A percentile compares a stretch with the other conserved stretches of the same genome.
Conservation (phyloP, 1,140 invertebrate species). For the Bombus polaris region DNA sequence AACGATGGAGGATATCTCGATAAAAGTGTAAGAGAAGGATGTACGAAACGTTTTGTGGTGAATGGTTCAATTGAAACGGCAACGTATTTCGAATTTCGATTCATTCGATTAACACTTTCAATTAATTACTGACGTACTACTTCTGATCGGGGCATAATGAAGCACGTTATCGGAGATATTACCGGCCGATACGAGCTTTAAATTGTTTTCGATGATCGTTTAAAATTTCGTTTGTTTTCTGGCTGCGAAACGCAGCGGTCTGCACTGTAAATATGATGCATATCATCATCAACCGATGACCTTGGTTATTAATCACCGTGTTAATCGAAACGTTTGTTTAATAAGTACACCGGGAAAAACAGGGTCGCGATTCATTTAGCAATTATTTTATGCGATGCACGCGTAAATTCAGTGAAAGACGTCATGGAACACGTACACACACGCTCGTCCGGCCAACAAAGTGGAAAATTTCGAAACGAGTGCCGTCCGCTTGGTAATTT, state of each 20-base stretch:
- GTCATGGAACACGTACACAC: conserved; percentile 21
- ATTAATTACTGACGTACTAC: conserved; percentile 45
- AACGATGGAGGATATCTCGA: neutral
- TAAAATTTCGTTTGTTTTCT: conserved; percentile 49
- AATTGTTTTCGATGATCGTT: conserved; percentile 57
- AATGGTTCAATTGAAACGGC: conserved; percentile 17
- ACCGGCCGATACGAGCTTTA: conserved; percentile 30
- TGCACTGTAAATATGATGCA: conserved; percentile 45
- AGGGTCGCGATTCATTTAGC: conserved; percentile 67
- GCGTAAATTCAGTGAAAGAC: conserved; percentile 42
- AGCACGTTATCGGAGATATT: conserved; percentile 45
- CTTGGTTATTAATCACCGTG: conserved; percentile 69
- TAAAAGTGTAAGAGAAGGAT: neutral
- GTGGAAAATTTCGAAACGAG: conserved; percentile 53
- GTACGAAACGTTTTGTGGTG: neutral
- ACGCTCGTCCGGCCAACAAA: conserved; percentile 43
- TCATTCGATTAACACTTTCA: conserved; percentile 47
- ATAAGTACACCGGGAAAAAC: conserved; percentile 68
- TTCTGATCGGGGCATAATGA: conserved; percentile 41
- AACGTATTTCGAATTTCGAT: conserved; percentile 32
- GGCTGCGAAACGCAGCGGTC: neutral
- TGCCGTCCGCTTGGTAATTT: conserved; percentile 34
- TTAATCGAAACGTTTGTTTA: conserved; percentile 71
- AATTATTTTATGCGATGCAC: conserved; percentile 67
- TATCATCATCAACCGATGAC: conserved; percentile 59